Evolutionary conservation across 2,113 vertebrate genomes (phyloP).

Genomic region (Siniperca knerii): DNA sequence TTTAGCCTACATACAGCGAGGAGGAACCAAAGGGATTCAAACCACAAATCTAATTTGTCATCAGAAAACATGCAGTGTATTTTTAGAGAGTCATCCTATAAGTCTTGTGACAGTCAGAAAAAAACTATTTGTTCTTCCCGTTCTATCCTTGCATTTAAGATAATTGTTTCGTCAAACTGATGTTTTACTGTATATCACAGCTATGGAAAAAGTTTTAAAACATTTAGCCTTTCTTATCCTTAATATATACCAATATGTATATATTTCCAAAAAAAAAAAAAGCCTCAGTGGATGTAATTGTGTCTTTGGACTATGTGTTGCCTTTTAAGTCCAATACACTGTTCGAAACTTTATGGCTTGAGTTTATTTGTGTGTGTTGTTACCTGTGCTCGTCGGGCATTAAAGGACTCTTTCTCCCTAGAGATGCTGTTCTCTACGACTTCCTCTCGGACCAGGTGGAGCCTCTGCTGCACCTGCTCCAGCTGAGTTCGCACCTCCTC

Average conservation of each 20-base stretch:
- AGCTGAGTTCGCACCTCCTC: slow-evolving; percentile 93
- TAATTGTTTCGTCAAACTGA: background rate
- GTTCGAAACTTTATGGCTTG: background rate
- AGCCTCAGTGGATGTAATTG: background rate
- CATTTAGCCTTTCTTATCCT: background rate
- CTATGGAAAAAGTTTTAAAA: background rate
- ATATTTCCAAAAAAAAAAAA: background rate
- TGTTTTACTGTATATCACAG: background rate
- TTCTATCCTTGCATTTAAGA: background rate
- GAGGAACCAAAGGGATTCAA: background rate
- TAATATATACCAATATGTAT: background rate
- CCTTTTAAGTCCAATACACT: background rate
- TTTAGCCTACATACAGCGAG: background rate
- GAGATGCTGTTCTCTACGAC: slow-evolving; percentile 96
- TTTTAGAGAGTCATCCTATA: background rate
- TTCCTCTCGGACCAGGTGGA: slow-evolving; percentile 92
- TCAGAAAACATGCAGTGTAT: slow-evolving; percentile 5
- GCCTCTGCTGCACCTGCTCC: slow-evolving; percentile 92
- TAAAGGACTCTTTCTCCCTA: slow-evolving; percentile 96
- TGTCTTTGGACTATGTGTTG: background rate
- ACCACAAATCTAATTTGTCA: background rate
- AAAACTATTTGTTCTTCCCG: accelerated
- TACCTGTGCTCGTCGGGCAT: slow-evolving; percentile 95
- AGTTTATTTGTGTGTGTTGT: background rate
- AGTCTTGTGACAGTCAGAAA: background rate